phyloP scores from a whole-genome alignment of 2,888 invertebrate species.

The Oscheius myriophilus region DNA sequence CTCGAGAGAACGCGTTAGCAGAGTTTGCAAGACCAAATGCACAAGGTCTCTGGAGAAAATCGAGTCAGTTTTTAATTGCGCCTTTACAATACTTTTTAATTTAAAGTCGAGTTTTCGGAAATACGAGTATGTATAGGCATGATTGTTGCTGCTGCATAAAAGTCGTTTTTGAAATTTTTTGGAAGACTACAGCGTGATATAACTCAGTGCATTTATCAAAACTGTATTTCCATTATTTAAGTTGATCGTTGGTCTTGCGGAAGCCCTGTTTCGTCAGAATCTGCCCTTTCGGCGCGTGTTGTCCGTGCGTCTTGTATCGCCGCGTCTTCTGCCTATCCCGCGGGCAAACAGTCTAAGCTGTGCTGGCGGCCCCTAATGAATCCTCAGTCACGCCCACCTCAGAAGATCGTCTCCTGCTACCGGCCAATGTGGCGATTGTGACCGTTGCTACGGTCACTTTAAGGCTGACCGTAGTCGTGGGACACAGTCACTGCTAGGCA shows the following conservation, averaged over 20 bases:
- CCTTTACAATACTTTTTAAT: too few relatives aligned
- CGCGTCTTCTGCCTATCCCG: constrained; percentile 27
- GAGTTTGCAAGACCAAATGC: too few relatives aligned
- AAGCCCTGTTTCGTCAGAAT: neutral
- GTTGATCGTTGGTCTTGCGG: neutral
- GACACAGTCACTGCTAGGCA: constrained; percentile 11
- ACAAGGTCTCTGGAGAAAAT: too few relatives aligned
- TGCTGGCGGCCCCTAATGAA: constrained; percentile 29
- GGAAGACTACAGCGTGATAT: too few relatives aligned
- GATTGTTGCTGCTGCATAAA: too few relatives aligned
- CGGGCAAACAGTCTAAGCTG: constrained; percentile 30
- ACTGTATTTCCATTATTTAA: neutral
- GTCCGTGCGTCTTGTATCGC: constrained; percentile 30
- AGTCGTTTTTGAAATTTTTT: too few relatives aligned
- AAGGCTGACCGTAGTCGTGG: constrained; percentile 22
- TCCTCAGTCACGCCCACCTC: constrained; percentile 11
- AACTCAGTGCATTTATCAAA: too few relatives aligned
- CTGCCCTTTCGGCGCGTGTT: constrained; percentile 21
- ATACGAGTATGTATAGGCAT: too few relatives aligned
- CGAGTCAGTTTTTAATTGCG: too few relatives aligned
- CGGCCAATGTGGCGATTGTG: constrained; percentile 22
- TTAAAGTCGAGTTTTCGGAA: too few relatives aligned
- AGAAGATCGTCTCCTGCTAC: neutral
- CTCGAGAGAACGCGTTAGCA: too few relatives aligned
- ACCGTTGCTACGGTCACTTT: constrained; percentile 31